phyloP scores from a whole-genome alignment of 2,888 invertebrate genomes.

The Tupiocoris notatus region DNA sequence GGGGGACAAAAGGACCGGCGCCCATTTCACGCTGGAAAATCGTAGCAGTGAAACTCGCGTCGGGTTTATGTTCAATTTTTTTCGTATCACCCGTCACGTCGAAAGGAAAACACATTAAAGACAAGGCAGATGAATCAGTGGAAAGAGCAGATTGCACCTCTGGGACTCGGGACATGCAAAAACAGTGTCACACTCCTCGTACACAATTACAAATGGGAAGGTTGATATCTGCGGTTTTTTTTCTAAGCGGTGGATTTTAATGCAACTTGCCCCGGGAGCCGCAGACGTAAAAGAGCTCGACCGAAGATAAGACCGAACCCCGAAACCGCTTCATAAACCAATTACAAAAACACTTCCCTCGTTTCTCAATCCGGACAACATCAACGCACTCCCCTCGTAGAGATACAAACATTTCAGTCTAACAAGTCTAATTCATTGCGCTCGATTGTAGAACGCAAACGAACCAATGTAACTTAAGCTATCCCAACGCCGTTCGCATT shows the following conservation, averaged over 20 bases:
- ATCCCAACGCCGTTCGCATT: slow-evolving; percentile 6
- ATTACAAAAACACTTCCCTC: slow-evolving; percentile 35
- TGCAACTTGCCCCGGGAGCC: background rate
- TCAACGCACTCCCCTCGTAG: background rate
- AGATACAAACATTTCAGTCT: background rate
- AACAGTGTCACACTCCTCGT: slow-evolving; percentile 20
- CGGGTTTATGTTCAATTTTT: slow-evolving; percentile 1
- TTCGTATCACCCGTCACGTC: slow-evolving; percentile 36
- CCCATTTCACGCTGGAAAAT: background rate
- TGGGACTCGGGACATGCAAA: slow-evolving; percentile 34
- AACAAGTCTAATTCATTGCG: background rate
- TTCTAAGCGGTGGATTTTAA: background rate
- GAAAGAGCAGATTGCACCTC: slow-evolving; percentile 37
- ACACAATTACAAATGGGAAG: slow-evolving; percentile 27
- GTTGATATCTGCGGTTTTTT: slow-evolving; percentile 26
- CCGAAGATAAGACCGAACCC: slow-evolving; percentile 10
- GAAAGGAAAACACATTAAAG: slow-evolving; percentile 21
- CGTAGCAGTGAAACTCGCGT: slow-evolving; percentile 13
- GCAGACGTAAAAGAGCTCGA: background rate
- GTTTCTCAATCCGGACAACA: slow-evolving; percentile 6
- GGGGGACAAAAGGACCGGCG: background rate
- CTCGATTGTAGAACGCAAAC: background rate
- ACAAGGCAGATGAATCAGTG: slow-evolving; percentile 38
- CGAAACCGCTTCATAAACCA: slow-evolving; percentile 36
- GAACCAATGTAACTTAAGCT: background rate